These are phyloP conservation scores for Talpa occidentalis DNA, from an alignment of 2,113 vertebrate genomes.

Conservation along the genomic window DNA sequence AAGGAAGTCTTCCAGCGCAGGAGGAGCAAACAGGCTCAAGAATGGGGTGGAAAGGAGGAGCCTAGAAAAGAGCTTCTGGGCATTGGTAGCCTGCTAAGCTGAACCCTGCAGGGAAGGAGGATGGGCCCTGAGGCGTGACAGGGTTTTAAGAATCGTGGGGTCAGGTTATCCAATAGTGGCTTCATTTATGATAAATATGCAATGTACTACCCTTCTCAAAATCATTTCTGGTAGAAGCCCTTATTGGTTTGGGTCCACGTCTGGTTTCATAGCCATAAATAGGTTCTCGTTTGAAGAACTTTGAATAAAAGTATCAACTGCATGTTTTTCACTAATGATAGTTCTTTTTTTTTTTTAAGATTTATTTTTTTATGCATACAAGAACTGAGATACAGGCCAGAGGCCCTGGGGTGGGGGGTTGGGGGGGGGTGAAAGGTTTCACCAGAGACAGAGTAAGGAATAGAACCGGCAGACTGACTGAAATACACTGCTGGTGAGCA, in stretches of 20 bases:
- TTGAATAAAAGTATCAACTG: background rate
- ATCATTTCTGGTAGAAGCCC: background rate
- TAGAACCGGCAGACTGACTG: too few relatives aligned
- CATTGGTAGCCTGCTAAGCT: background rate
- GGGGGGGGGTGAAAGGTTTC: too few relatives aligned
- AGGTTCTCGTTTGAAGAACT: background rate
- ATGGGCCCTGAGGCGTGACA: background rate
- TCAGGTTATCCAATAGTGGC: background rate
- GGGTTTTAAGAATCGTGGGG: background rate
- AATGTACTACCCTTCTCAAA: background rate
- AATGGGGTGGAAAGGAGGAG: background rate
- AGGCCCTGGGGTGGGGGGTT: too few relatives aligned
- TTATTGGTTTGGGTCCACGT: background rate
- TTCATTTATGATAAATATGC: background rate
- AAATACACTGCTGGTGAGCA: too few relatives aligned
- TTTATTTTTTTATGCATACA: too few relatives aligned
- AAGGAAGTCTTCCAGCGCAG: background rate
- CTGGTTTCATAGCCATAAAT: background rate
- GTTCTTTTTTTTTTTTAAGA: too few relatives aligned
- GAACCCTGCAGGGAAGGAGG: background rate
- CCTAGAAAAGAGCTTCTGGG: background rate
- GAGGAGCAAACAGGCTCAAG: background rate
- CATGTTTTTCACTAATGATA: background rate
- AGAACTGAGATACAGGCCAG: too few relatives aligned
- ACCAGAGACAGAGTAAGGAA: too few relatives aligned